Conservation (phyloP, 2,888 invertebrate species). For the Chelonus formosanus region DNA sequence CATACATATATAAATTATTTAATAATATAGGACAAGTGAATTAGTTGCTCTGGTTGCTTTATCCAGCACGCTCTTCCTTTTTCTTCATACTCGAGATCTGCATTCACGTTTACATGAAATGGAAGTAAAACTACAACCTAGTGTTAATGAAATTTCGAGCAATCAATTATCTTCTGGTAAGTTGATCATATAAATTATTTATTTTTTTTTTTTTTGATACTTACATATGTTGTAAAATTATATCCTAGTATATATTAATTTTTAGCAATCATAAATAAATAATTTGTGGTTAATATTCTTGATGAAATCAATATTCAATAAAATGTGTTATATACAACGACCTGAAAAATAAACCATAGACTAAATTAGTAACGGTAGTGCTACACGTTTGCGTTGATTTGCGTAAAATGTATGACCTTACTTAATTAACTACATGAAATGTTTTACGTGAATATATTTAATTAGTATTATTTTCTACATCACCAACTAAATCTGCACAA, state of each 20-base stretch:
- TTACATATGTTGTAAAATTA: neutral
- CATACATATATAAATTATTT: constrained; percentile 40
- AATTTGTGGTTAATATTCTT: too few relatives aligned
- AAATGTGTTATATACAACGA: neutral
- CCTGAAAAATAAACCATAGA: constrained; percentile 1
- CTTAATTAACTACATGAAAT: constrained; percentile 42
- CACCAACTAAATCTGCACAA: neutral
- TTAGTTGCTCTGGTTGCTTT: constrained; percentile 83
- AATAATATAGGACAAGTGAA: constrained; percentile 79
- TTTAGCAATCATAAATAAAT: too few relatives aligned
- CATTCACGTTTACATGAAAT: constrained; percentile 83
- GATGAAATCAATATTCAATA: too few relatives aligned
- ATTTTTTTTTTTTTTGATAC: neutral
- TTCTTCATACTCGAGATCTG: constrained; percentile 83
- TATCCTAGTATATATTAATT: neutral
- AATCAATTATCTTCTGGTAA: constrained; percentile 68
- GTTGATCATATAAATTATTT: constrained; percentile 27
- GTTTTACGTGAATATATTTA: constrained; percentile 17
- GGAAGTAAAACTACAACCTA: constrained; percentile 78
- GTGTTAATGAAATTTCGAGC: constrained; percentile 68
- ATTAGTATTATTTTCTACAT: constrained; percentile 12
- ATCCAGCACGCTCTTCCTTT: constrained; percentile 84
- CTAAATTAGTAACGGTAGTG: constrained; percentile 43
- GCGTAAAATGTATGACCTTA: constrained; percentile 44
- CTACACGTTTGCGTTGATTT: constrained; percentile 41